Evolutionary conservation across 2,797 vertebrate genomes (phyloP).

Genomic region (Hylomyscus alleni): DNA sequence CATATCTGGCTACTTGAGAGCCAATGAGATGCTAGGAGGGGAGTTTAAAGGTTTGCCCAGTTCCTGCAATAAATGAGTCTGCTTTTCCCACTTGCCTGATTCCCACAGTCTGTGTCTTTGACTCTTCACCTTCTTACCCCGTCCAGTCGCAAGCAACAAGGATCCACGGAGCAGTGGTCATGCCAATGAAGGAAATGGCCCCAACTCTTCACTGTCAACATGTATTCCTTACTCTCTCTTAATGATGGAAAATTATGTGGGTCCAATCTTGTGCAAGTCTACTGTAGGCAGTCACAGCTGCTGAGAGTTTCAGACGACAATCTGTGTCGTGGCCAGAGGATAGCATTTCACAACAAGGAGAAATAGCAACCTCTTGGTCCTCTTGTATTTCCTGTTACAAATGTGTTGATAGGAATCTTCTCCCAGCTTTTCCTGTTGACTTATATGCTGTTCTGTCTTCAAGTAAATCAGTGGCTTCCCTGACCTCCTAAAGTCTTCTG

Average conservation of each 20-base stretch:
- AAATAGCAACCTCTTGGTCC: not conserved
- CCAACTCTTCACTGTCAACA: no score
- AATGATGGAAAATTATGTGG: not conserved
- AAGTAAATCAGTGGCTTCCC: not conserved
- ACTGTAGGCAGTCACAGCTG: not conserved
- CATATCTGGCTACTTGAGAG: not conserved
- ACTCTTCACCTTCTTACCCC: not conserved
- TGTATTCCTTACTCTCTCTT: not conserved
- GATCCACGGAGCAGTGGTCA: not conserved
- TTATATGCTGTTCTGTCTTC: constrained; percentile 2
- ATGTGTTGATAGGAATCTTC: not conserved
- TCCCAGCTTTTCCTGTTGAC: not conserved
- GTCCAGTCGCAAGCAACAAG: not conserved
- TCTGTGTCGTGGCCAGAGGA: no score
- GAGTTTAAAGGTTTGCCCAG: not conserved
- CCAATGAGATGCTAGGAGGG: not conserved
- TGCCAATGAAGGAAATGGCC: not conserved
- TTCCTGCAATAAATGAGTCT: not conserved
- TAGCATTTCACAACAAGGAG: no score
- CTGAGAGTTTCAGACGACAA: not conserved
- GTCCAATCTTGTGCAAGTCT: not conserved
- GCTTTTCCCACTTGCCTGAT: not conserved
- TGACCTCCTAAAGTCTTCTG: not conserved
- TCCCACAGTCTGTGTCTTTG: not conserved
- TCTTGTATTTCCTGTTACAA: not conserved